phyloP scores from a whole-genome alignment of 1,140 invertebrate genomes.

The Caenorhabditis brenneri region DNA sequence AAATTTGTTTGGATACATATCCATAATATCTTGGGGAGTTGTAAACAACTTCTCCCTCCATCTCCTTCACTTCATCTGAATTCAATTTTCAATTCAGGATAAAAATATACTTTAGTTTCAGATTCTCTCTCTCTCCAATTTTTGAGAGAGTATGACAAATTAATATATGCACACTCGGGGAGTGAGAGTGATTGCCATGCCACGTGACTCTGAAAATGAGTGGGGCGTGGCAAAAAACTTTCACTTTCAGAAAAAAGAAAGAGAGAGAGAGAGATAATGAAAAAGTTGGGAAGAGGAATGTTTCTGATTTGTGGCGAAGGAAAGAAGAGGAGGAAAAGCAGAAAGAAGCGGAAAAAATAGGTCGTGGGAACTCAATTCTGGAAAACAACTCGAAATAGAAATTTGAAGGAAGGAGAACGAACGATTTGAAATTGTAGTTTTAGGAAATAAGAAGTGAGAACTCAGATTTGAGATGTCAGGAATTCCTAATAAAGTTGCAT shows the following conservation, averaged over 20 bases:
- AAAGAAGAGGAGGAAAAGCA: too few relatives aligned
- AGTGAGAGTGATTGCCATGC: not conserved
- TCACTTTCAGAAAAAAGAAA: not conserved
- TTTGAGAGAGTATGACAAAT: slow-evolving; percentile 8
- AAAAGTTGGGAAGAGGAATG: not conserved
- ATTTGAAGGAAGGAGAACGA: too few relatives aligned
- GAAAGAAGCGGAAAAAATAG: too few relatives aligned
- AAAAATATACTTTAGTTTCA: not conserved
- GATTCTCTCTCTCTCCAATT: too few relatives aligned
- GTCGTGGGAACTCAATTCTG: too few relatives aligned
- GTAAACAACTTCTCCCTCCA: not conserved
- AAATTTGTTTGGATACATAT: too few relatives aligned
- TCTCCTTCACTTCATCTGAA: not conserved
- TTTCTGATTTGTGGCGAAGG: slow-evolving; percentile 8
- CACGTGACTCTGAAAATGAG: not conserved
- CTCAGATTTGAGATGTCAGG: too few relatives aligned
- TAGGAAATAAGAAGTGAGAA: too few relatives aligned
- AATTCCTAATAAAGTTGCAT: too few relatives aligned
- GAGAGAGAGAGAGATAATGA: not conserved
- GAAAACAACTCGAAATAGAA: too few relatives aligned
- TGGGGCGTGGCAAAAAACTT: not conserved
- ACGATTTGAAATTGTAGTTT: too few relatives aligned
- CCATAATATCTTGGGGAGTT: not conserved
- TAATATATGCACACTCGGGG: not conserved
- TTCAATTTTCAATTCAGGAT: not conserved